These are phyloP conservation scores for Leguminivora glycinivorella DNA, from an alignment of 1,140 invertebrate genomes.

Conservation along the genomic window DNA sequence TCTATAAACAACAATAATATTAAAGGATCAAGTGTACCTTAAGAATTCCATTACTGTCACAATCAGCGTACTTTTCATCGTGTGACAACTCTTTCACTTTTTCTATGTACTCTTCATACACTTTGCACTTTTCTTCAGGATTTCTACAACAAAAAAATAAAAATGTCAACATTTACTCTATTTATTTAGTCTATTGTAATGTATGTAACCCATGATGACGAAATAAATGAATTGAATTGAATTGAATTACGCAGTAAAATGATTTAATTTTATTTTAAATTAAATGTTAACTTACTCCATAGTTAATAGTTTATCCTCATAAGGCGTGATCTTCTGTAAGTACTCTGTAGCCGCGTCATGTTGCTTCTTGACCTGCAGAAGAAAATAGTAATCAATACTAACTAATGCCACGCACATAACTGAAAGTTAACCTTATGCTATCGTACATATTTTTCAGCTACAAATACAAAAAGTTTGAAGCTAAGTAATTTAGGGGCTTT, in stretches of 20 bases:
- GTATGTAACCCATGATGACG: no score
- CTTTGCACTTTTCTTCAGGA: slow-evolving; percentile 56
- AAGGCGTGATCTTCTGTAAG: slow-evolving; percentile 64
- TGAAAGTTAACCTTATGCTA: not conserved
- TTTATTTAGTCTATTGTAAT: no score
- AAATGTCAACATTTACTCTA: no score
- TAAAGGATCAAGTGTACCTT: slow-evolving; percentile 48
- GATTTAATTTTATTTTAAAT: slow-evolving; percentile 3
- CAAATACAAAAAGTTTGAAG: no score
- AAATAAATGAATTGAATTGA: no score
- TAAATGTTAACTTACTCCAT: slow-evolving; percentile 53
- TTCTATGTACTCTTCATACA: slow-evolving; percentile 66
- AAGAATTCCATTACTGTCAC: slow-evolving; percentile 63
- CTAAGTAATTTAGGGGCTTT: no score
- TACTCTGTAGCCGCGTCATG: slow-evolving; percentile 63
- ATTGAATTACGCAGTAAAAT: no score
- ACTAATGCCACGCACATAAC: no score
- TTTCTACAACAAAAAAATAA: slow-evolving; percentile 40
- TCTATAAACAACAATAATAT: slow-evolving; percentile 6
- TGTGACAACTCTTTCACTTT: slow-evolving; percentile 55
- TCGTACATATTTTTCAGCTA: no score
- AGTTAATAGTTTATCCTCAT: slow-evolving; percentile 63
- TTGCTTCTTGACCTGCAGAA: slow-evolving; percentile 58
- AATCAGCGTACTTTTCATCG: slow-evolving; percentile 60
- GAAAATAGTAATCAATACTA: slow-evolving; percentile 20